Evolutionary conservation across 2,797 vertebrate genomes (phyloP), one percentile per base, ranked within the genome.

Genomic region (Sebastes goodei): DNA sequence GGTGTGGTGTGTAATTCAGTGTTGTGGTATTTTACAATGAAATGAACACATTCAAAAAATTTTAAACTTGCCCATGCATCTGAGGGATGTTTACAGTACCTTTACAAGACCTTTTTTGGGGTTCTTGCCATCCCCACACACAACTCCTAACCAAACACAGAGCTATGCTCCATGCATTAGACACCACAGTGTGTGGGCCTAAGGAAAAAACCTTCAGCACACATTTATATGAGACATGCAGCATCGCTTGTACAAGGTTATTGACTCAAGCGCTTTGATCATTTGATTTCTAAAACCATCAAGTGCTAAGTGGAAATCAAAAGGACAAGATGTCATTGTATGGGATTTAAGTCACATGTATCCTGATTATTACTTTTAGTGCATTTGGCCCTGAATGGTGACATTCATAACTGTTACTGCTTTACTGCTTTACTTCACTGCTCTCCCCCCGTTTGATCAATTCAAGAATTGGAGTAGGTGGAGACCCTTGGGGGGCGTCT

Each of bases 401-500:
- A 80, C 35, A 60, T 25, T 79, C 8, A 25, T 74, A 55, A 71
- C 46, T 53, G 23, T 79, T 64, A 76, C 21, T 35, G 42, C 55
- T 80, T 78, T 55, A 71, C 61, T 86, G 71, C 35, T 80, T 85
- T 69, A 42, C 20, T 73, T 91, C 82, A 84, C 64, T 71, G 71
- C 60, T 86, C 68, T 67, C 82, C 27, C 82, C 77, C 78, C 20
- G 76, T 90, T 75, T 88, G 82, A 76, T 92, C 85, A 29, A 46
- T 87, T 84, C 80, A 90, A 27, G 77, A 23, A 65, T 74, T 88
- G 29, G 90, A 91, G 68, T 85, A 84, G 69, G 83, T 93, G 64
- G 91, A 85, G 69, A 65, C 78, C 74, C 93, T 95, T 11, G 82
- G 69, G 3, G 57, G 71, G 12, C 91, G 93, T 76, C 94, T 89